Percentiles rank a stretch among this genome's conserved stretches.
These are phyloP conservation scores for Neolamprologus sp. DNA, from an alignment of 2,113 vertebrate species.

Conservation along the genomic window DNA sequence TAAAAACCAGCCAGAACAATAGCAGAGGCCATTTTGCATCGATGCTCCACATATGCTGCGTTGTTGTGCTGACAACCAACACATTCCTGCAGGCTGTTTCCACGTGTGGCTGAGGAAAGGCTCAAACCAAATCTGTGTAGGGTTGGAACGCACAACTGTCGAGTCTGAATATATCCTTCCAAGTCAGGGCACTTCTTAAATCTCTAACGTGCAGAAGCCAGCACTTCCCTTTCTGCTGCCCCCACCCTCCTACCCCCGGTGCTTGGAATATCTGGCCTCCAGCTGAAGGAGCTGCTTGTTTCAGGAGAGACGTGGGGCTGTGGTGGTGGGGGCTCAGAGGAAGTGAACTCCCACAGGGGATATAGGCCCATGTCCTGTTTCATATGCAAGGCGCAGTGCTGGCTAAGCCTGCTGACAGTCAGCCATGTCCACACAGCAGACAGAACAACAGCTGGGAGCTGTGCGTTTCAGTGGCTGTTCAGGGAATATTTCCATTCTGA, in stretches of 20 bases:
- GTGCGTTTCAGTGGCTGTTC: conserved; percentile 63
- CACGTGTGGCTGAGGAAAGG: background rate
- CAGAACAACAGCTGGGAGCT: conserved; percentile 73
- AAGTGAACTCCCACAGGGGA: conserved; percentile 80
- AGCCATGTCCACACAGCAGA: conserved; percentile 61
- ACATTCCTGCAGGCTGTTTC: background rate
- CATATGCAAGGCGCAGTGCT: conserved; percentile 71
- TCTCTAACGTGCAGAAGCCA: background rate
- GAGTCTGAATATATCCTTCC: background rate
- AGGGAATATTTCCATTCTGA: conserved; percentile 5
- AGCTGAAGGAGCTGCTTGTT: conserved; percentile 81
- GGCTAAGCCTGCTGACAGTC: conserved; percentile 64
- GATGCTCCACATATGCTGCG: background rate
- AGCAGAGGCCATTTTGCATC: background rate
- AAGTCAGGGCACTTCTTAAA: background rate
- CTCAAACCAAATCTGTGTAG: background rate
- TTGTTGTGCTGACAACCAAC: background rate
- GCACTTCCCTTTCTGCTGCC: conserved; percentile 44
- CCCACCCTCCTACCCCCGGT: conserved; percentile 9
- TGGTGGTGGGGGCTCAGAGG: conserved; percentile 70
- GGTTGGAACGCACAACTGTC: background rate
- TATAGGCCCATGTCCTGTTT: conserved; percentile 78
- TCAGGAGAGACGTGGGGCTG: conserved; percentile 33
- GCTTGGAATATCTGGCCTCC: conserved; percentile 77
- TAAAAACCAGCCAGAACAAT: background rate